These are phyloP conservation scores for Agrotis ipsilon DNA, from an alignment of 2,888 invertebrate species.

Conservation along the genomic window DNA sequence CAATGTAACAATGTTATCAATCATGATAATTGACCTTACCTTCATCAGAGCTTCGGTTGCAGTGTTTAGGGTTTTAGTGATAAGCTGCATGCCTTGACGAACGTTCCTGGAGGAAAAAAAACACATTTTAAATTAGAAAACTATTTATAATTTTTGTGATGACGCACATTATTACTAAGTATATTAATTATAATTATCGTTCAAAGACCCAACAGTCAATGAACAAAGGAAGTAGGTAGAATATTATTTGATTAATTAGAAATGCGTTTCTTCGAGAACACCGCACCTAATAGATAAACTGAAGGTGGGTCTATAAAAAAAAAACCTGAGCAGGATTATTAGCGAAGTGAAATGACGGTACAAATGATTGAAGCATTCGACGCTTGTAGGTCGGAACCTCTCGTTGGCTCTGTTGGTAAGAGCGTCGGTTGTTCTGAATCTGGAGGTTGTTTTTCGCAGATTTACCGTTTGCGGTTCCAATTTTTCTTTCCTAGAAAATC, in stretches of 20 bases:
- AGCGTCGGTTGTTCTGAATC: too few species aligned
- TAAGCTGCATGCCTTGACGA: slow-evolving; percentile 87
- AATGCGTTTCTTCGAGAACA: too few species aligned
- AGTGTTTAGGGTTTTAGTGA: slow-evolving; percentile 91
- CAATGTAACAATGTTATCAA: not conserved
- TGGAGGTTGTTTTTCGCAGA: too few species aligned
- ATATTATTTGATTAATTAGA: too few species aligned
- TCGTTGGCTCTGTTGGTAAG: too few species aligned
- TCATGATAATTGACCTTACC: slow-evolving; percentile 80
- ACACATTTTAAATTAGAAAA: not conserved
- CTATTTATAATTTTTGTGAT: not conserved
- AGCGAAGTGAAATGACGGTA: too few species aligned
- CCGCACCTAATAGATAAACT: too few species aligned
- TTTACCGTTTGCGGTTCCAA: too few species aligned
- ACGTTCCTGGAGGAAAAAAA: slow-evolving; percentile 81
- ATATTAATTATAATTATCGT: not conserved
- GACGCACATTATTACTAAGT: not conserved
- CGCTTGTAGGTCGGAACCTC: too few species aligned
- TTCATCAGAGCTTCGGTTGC: slow-evolving; percentile 93
- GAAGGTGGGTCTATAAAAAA: too few species aligned
- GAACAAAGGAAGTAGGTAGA: not conserved
- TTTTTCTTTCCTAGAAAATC: not conserved
- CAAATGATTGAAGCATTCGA: too few species aligned
- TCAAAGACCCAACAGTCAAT: not conserved
- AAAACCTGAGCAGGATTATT: too few species aligned